phyloP scores from a whole-genome alignment of 2,113 vertebrate genomes.

The Protomyctophum bolini region DNA sequence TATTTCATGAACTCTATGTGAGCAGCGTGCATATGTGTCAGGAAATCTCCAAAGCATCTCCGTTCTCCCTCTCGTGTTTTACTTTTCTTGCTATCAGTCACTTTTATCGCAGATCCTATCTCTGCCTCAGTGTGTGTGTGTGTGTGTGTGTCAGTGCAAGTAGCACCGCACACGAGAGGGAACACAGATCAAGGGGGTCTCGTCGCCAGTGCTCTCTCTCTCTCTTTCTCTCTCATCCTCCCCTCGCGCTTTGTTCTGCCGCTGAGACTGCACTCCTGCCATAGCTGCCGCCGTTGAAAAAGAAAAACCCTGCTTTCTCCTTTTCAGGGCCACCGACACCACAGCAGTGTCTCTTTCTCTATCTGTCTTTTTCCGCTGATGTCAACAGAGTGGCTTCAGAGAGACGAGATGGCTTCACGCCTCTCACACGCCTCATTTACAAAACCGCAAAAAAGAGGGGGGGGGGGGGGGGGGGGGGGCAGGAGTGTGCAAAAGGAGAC shows the following conservation, averaged over 20 bases:
- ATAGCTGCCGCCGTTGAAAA: constrained; percentile 46
- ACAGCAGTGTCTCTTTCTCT: constrained; percentile 43
- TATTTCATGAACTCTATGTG: constrained; percentile 44
- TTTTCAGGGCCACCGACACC: not conserved
- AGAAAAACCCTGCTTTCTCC: constrained; percentile 28
- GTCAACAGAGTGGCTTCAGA: constrained; percentile 80
- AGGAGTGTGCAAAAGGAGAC: constrained; percentile 27
- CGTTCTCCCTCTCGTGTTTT: constrained; percentile 32
- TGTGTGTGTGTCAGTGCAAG: constrained; percentile 19
- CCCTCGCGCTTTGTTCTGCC: constrained; percentile 68
- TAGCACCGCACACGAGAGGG: constrained; percentile 60
- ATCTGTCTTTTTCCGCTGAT: constrained; percentile 73
- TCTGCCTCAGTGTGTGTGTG: constrained; percentile 8
- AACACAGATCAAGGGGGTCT: constrained; percentile 68
- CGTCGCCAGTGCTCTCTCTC: constrained; percentile 43
- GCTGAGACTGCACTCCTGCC: constrained; percentile 74
- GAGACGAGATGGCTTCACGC: constrained; percentile 31
- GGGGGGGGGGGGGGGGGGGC: not conserved
- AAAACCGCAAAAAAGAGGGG: constrained; percentile 37
- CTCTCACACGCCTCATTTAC: constrained; percentile 46
- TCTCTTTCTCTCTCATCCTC: constrained; percentile 39
- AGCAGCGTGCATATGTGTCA: constrained; percentile 1
- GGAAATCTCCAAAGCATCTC: constrained; percentile 8
- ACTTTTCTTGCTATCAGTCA: constrained; percentile 40
- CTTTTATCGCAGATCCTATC: not conserved